Base-by-base conservation (phyloP, 2,888 invertebrate genomes). In the Latrodectus hesperus region DNA sequence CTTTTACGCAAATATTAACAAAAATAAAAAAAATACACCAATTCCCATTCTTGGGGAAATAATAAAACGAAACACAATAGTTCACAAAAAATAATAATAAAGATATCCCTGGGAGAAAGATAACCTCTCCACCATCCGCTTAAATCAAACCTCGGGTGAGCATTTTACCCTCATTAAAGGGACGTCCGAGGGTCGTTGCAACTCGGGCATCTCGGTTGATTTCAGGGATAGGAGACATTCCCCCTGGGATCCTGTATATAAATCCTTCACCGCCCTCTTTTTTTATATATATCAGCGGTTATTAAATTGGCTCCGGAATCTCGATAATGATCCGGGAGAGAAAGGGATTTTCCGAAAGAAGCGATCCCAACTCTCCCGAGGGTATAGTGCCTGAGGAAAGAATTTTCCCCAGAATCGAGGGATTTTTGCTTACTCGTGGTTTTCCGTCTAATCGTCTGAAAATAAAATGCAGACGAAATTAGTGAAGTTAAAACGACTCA, bases 91-190 rank as follows among this genome's bases (percentile, higher is more conserved):
- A 38, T 38, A 38, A 38, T 38, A 38, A 38, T 38, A 38, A 38
- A 38, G 38, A 38, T 6, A 3, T 38, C 38, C 38, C 38, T 38
- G 4, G 1, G 1, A n/a, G 80, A 80, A 71, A 64, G 51, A 60
- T 74, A 70, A 75, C 70, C 76, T 60, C 22, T 75, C 52, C 75
- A 22, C 76, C 14, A 12, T 65, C n/a, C 17, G 64, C 77, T 84
- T 84, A 84, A 84, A 84, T 84, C 84, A 84, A 73, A 71, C 72
- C 72, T 53, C 65, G 9, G 73, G 51, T 73, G 49, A 51, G 55
- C 67, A 78, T 76, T 84, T 84, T 52, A 73, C 60, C 67, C 84
- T 78, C 78, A 84, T 84, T 84, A 84, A 73, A 10, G 49, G 51
- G 65, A 67, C 64, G 26, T 55, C 55, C 55, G 55, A 2, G 60